A percentile compares a stretch with the other conserved stretches of the same genome.
These are phyloP conservation scores for Aethes cnicana DNA, from an alignment of 2,888 invertebrate genomes.

Conservation along the genomic window DNA sequence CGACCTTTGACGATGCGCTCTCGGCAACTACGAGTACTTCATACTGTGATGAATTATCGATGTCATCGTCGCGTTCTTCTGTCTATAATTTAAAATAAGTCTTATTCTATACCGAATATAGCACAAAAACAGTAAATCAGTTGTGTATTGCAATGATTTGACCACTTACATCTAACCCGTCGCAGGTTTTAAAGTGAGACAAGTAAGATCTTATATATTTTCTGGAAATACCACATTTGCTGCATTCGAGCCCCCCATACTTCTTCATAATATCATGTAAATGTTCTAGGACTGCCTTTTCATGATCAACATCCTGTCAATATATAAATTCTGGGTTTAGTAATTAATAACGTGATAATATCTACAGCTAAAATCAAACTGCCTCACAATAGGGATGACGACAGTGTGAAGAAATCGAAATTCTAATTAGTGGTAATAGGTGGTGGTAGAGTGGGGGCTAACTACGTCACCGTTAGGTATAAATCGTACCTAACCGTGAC, in stretches of 20 bases:
- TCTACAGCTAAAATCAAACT: too few relatives aligned
- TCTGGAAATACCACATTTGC: constrained; percentile 37
- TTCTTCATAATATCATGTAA: constrained; percentile 23
- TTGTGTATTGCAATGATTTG: not conserved
- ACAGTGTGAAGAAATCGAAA: too few relatives aligned
- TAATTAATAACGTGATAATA: too few relatives aligned
- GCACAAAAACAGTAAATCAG: not conserved
- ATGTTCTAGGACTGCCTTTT: constrained; percentile 26
- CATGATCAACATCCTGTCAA: constrained; percentile 34
- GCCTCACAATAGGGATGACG: too few relatives aligned
- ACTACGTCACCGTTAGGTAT: too few relatives aligned
- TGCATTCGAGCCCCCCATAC: constrained; percentile 36
- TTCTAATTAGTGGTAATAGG: too few relatives aligned
- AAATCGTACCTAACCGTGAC: too few relatives aligned
- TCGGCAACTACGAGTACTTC: not conserved
- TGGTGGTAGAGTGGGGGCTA: too few relatives aligned
- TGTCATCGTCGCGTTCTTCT: not conserved
- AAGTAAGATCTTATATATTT: constrained; percentile 35
- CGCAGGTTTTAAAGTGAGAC: constrained; percentile 32
- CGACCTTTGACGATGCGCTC: not conserved
- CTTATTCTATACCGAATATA: too few relatives aligned
- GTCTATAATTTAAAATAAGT: too few relatives aligned
- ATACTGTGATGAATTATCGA: not conserved
- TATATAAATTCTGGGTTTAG: too few relatives aligned
- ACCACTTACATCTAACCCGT: constrained; percentile 2